Evolutionary conservation across 2,888 invertebrate genomes (phyloP), one percentile per base, ranked within the genome.

Genomic region (Ellobium chinense): DNA sequence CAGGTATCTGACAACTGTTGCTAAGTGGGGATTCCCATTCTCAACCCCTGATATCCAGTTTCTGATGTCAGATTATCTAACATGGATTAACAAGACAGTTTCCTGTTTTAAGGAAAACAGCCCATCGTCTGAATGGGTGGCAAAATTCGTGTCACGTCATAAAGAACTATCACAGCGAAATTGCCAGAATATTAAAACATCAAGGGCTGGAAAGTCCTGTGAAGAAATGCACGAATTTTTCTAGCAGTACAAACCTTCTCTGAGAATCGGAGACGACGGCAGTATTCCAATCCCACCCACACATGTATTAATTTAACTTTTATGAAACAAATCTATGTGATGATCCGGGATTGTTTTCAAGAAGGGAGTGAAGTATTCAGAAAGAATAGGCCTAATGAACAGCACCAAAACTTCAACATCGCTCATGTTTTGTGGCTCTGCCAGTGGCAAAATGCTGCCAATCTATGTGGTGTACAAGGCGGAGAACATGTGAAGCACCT

Each of bases 381-480:
- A 60, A 27, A 21, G 60, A n/a, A 60, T 60, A 21, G n/a, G n/a
- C n/a, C n/a, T n/a, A n/a, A 60, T 60, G n/a, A 60, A 60, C 27
- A 24, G 24, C 27, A 60, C 60, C 5, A 60, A 60, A 60, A 24
- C 60, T 7, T 7, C 60, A 60, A 60, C 60, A 14, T 24, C 24
- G 7, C 60, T 60, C n/a, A 60, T 60, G 60, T 60, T 60, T 60
- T 21, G 24, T 27, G 60, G 60, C 24, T 24, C 60, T 60, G 60
- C 60, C 27, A 24, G 24, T 24, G 60, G 60, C 24, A 7, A 46
- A 7, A 27, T 65, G 31, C 65, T 65, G 18, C 65, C 65, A 5
- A 18, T 65, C 9, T 65, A 65, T 65, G 65, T 65, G 5, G 65
- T 65, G 5, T 65, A 65, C n/a, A 65, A 65, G n/a, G 65, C n/a